Conservation (phyloP, 2,888 invertebrate genomes). For the Globia sparganii region DNA sequence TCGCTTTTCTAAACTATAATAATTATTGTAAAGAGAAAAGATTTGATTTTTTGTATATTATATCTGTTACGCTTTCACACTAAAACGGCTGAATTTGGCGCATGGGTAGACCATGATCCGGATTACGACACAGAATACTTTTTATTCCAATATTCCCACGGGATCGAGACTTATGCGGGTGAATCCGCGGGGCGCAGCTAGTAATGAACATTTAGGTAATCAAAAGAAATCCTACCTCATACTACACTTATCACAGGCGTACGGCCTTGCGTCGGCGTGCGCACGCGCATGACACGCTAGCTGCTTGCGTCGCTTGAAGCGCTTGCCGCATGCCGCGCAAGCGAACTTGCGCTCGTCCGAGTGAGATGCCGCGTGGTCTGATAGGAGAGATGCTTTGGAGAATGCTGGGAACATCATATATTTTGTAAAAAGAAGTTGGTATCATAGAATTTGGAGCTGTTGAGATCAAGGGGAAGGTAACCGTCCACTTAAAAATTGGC, state of each 20-base stretch:
- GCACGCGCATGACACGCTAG: constrained; percentile 78
- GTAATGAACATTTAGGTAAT: background rate
- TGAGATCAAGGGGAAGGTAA: background rate
- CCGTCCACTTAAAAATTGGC: background rate
- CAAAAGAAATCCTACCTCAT: constrained; percentile 74
- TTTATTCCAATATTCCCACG: too few relatives aligned
- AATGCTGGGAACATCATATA: constrained; percentile 75
- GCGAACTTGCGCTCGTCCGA: constrained; percentile 79
- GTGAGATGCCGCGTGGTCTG: constrained; percentile 78
- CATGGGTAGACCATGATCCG: too few relatives aligned
- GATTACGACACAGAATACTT: too few relatives aligned
- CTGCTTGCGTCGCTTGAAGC: constrained; percentile 82
- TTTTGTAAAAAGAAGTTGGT: background rate
- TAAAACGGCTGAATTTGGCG: too few relatives aligned
- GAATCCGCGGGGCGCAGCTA: too few relatives aligned
- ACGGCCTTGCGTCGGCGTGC: constrained; percentile 80
- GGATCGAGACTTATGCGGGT: too few relatives aligned
- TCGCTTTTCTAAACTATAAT: background rate
- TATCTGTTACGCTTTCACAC: too few relatives aligned
- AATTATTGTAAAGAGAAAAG: too few relatives aligned
- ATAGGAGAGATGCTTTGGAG: constrained; percentile 76
- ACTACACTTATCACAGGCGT: constrained; percentile 81
- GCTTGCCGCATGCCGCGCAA: constrained; percentile 81
- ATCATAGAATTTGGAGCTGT: background rate
- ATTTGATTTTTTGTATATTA: too few relatives aligned